Base-by-base conservation (phyloP, 1,140 invertebrate genomes). In the Halictus rubicundus region DNA sequence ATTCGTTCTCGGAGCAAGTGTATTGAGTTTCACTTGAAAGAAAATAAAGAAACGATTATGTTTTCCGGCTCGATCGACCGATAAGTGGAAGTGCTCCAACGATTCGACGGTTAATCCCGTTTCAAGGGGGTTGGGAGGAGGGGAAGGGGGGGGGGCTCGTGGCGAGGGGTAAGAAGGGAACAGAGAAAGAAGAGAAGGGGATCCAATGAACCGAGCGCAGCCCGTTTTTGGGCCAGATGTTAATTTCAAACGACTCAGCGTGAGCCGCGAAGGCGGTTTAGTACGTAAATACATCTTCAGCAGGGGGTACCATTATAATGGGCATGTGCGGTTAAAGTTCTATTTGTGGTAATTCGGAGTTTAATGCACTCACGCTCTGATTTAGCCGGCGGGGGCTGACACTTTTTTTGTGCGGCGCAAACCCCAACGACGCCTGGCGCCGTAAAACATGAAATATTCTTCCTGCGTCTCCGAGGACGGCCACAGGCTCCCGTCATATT, bases 321-420 rank as follows among this genome's bases (percentile, higher is more conserved):
- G 91, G 88, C 90, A 89, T 90, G 90, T 91, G 91, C 88, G 92
- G 89, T 91, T 91, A 90, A 92, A 89, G 91, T 93, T 93, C 92
- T 93, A 93, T 93, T 93, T 93, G 92, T 91, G 90, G 92, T 92
- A 90, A 93, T 93, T 92, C 91, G 88, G 90, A 89, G 91, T 92
- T 92, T 92, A 92, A 92, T 92, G 92, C 91, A 92, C 91, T 90
- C 90, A 82, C 49, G 86, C 68, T 86, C 87, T 87, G 87, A 90
- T 91, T 89, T 90, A 89, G 88, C 80, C 87, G 81, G 72, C 83
- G 79, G 80, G 74, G 80, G 74, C 84, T 83, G 81, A 86, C 83
- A 83, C 83, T 86, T 84, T 86, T 86, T 86, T 83, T 72, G 76
- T 76, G 64, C 80, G 77, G 77, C 68, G 72, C 78, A 87, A 32